These are phyloP conservation scores for Gallinago nigripennis DNA, from an alignment of 2,797 vertebrate genomes.

Conservation along the genomic window DNA sequence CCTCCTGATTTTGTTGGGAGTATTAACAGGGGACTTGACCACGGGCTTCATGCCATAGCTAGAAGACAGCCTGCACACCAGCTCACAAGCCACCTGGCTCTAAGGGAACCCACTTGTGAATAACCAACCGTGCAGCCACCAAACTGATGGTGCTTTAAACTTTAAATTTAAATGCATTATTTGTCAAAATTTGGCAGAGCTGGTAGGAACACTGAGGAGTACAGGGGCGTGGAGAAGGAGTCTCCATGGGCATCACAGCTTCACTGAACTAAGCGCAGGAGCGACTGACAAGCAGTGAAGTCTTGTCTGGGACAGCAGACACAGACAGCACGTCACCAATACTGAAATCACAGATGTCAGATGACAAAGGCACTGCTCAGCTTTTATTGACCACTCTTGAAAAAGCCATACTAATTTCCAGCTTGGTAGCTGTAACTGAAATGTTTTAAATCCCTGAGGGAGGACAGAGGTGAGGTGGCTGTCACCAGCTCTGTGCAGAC, in stretches of 20 bases:
- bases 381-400: neutral
- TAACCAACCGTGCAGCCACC: neutral
- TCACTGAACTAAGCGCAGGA: neutral
- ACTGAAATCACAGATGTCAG: accelerated
- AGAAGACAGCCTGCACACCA: neutral
- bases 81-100: neutral
- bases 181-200: neutral
- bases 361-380: neutral
- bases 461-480: accelerated
- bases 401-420: neutral
- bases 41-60: accelerated
- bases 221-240: neutral
- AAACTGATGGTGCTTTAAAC: neutral
- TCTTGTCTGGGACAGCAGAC: neutral
- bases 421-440: neutral
- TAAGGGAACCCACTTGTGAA: neutral
- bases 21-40: neutral
- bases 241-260: neutral
- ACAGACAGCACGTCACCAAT: neutral
- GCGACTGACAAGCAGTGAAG: neutral
- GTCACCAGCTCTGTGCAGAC: neutral
- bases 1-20: neutral
- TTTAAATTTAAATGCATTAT: neutral
- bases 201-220: neutral
- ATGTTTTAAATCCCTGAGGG: neutral